Percentiles rank a stretch among this genome's conserved stretches.
Conservation (phyloP, 1,140 invertebrate genomes). For the Physella acuta region DNA sequence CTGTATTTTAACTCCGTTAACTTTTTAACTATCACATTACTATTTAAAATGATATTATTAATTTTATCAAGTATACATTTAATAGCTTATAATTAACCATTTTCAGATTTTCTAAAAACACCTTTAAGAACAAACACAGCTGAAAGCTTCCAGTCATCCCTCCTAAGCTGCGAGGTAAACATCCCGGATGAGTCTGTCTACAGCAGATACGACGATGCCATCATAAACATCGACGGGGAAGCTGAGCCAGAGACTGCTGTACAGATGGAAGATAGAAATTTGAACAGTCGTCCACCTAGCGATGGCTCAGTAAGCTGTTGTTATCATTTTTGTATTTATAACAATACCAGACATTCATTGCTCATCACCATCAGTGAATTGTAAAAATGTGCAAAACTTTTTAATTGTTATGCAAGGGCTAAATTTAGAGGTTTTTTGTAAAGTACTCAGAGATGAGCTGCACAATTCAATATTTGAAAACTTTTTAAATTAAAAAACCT, state of each 20-base stretch:
- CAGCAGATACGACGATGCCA: conserved; percentile 31
- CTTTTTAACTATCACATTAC: no score
- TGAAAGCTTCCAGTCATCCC: conserved; percentile 35
- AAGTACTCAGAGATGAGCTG: no score
- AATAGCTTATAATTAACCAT: no score
- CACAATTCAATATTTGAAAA: no score
- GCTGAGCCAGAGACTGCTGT: conserved; percentile 38
- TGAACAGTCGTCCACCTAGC: conserved; percentile 13
- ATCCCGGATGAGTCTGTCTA: conserved; percentile 39
- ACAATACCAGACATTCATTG: neutral
- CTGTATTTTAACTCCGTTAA: no score
- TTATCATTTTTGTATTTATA: neutral
- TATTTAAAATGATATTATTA: no score
- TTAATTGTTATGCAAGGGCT: no score
- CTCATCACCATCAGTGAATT: neutral
- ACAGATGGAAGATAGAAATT: conserved; percentile 8
- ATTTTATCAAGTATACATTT: no score
- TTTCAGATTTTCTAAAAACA: neutral
- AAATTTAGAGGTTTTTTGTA: no score
- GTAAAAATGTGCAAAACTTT: no score
- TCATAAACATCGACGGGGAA: conserved; percentile 31
- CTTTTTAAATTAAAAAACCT: no score
- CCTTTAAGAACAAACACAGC: conserved; percentile 26
- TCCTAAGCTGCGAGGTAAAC: conserved; percentile 36
- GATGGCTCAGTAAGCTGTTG: conserved; percentile 14